Evolutionary conservation across 2,113 vertebrate species (phyloP).

Genomic region (Petromus typicus): DNA sequence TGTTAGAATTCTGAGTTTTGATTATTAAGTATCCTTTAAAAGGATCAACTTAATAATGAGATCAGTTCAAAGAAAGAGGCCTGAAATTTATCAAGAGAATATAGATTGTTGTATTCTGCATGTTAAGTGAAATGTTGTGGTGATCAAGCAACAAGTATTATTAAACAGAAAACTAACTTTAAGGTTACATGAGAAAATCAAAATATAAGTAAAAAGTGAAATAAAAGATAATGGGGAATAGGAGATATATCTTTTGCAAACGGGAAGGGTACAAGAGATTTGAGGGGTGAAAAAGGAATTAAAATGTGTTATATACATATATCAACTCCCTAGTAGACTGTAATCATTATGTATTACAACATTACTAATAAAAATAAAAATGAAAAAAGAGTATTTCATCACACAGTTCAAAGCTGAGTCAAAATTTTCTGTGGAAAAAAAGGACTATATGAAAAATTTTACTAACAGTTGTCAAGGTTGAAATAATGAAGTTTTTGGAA

Average conservation of each 20-base stretch:
- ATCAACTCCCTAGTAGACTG: too few relatives aligned
- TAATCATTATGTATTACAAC: too few relatives aligned
- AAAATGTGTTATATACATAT: too few relatives aligned
- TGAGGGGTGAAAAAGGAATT: too few relatives aligned
- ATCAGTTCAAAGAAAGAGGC: constrained; percentile 45
- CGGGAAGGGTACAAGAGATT: too few relatives aligned
- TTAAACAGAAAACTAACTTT: constrained; percentile 39
- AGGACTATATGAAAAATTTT: background rate
- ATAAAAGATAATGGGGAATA: background rate
- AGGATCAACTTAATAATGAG: background rate
- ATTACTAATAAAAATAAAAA: too few relatives aligned
- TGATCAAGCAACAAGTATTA: background rate
- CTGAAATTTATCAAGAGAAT: background rate
- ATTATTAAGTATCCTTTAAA: constrained; percentile 32
- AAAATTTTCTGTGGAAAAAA: constrained; percentile 46
- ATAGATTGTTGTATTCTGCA: background rate
- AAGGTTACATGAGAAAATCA: background rate
- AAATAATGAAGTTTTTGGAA: background rate
- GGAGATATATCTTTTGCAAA: background rate
- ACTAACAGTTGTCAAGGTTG: background rate
- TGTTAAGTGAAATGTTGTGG: constrained; percentile 33
- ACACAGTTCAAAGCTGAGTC: background rate
- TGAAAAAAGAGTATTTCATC: background rate
- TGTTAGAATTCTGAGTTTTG: constrained; percentile 2
- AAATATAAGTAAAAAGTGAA: background rate